Conservation (phyloP, 1,140 invertebrate species). For the Triops cancriformis region DNA sequence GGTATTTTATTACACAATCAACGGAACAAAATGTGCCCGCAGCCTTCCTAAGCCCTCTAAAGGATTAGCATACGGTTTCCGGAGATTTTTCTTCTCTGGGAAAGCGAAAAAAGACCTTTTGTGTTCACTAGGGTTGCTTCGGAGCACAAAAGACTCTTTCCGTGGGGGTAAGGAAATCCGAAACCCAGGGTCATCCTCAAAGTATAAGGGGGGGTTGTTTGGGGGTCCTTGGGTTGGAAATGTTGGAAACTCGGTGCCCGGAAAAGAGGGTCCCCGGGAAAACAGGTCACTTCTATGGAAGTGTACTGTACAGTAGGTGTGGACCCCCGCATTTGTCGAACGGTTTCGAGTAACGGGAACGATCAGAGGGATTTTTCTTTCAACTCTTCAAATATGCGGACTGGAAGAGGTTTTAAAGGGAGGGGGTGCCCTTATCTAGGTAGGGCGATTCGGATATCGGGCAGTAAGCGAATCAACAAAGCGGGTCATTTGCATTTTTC, state of each 20-base stretch:
- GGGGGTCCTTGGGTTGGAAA: neutral
- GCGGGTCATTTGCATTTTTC: neutral
- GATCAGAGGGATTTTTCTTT: neutral
- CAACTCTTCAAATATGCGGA: neutral
- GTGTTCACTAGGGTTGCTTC: neutral
- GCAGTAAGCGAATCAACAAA: neutral
- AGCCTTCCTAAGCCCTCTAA: neutral
- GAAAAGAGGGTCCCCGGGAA: neutral
- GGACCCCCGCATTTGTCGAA: neutral
- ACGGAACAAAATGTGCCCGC: neutral
- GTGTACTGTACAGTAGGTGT: neutral
- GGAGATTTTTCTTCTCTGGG: neutral
- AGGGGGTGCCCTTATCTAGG: neutral
- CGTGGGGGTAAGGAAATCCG: neutral
- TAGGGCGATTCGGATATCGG: neutral
- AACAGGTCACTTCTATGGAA: neutral
- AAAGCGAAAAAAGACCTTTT: neutral
- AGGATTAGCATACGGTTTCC: neutral
- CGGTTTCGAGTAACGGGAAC: slow-evolving; percentile 7
- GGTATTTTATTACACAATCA: neutral
- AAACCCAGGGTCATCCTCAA: neutral
- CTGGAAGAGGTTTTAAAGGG: neutral
- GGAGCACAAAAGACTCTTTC: neutral
- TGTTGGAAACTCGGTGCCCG: neutral
- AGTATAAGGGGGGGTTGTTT: neutral